phyloP scores from a whole-genome alignment of 2,888 invertebrate species.

The Philereme vetulata region DNA sequence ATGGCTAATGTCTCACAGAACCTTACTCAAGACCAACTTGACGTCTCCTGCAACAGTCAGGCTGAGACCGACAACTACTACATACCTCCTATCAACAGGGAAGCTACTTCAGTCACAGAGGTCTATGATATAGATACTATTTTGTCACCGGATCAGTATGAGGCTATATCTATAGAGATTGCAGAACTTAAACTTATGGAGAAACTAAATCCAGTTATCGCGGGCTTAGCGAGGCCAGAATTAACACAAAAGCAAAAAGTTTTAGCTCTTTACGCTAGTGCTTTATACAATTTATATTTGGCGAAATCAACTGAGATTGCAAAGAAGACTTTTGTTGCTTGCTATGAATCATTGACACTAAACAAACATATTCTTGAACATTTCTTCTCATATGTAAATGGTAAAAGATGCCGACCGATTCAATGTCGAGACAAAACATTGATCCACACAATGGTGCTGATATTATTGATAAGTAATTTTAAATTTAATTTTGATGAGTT shows the following conservation, averaged over 20 bases:
- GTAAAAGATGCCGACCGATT: slow-evolving; percentile 53
- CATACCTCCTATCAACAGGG: slow-evolving; percentile 77
- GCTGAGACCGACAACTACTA: slow-evolving; percentile 71
- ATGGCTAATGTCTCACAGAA: slow-evolving; percentile 80
- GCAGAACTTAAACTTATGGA: slow-evolving; percentile 49
- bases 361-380: slow-evolving; percentile 60
- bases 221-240: slow-evolving; percentile 44
- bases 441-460: slow-evolving; percentile 66
- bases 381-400: slow-evolving; percentile 53
- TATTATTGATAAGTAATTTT: slow-evolving; percentile 64
- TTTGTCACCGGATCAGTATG: slow-evolving; percentile 65
- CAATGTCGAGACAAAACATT: slow-evolving; percentile 68
- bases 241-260: slow-evolving; percentile 51
- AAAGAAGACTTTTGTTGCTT: slow-evolving; percentile 54
- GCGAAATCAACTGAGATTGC: not conserved
- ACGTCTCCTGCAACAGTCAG: slow-evolving; percentile 60
- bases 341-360: slow-evolving; percentile 57
- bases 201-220: slow-evolving; percentile 34
- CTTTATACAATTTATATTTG: slow-evolving; percentile 28
- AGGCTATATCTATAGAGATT: slow-evolving; percentile 61
- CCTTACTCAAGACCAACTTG: slow-evolving; percentile 59
- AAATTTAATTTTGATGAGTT: slow-evolving; percentile 62
- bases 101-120: slow-evolving; percentile 67
- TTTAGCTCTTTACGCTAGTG: slow-evolving; percentile 61
- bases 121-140: slow-evolving; percentile 76